Evolutionary conservation across 2,888 invertebrate genomes (phyloP).

Genomic region (Mycalesis mineus): DNA sequence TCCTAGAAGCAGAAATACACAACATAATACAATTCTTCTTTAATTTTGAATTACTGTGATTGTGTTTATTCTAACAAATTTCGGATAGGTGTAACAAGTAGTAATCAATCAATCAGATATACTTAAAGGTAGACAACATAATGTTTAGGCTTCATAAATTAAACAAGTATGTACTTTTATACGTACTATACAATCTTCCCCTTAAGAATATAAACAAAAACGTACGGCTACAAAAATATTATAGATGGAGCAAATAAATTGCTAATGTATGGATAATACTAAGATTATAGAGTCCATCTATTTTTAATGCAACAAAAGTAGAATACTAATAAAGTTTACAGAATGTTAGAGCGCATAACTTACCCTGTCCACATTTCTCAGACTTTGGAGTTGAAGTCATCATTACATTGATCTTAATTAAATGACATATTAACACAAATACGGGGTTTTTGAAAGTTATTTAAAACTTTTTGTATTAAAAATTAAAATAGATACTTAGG

Average conservation of each 20-base stretch:
- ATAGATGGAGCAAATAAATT: not conserved
- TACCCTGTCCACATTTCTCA: conserved; percentile 73
- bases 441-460: conserved; percentile 38
- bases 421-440: conserved; percentile 63
- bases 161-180: not conserved
- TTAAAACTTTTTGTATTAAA: conserved; percentile 42
- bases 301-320: conserved; percentile 18
- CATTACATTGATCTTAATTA: conserved; percentile 44
- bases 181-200: not conserved
- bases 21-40: too few species aligned
- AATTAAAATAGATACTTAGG: conserved; percentile 36
- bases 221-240: not conserved
- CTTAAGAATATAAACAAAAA: not conserved
- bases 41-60: too few species aligned
- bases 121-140: not conserved
- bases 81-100: too few species aligned
- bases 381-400: conserved; percentile 76
- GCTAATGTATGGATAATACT: not conserved
- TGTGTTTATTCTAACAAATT: too few species aligned
- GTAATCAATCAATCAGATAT: too few species aligned
- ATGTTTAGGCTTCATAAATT: not conserved
- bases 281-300: conserved; percentile 11
- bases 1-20: too few species aligned
- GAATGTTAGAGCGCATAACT: conserved; percentile 44
- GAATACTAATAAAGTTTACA: conserved; percentile 17